Evolutionary conservation across 2,797 vertebrate species (phyloP), one percentile per base, ranked within the genome.

Genomic region (Enteromius viviparus): DNA sequence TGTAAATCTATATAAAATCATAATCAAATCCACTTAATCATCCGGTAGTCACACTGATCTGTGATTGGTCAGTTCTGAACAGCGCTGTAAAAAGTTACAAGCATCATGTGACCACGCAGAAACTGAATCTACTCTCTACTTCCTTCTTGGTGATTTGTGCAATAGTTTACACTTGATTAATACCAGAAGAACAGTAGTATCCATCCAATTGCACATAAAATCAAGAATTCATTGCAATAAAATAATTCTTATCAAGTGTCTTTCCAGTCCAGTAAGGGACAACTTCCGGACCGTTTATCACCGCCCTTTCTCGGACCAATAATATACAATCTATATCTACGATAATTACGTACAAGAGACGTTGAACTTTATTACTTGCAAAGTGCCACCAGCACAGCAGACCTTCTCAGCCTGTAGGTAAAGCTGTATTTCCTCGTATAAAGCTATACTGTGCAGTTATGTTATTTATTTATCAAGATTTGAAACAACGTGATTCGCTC

Each of bases 201-300:
- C n/a, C 6, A n/a, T 10, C 23, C 4, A 29, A 19, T 2, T 49
- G 3, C 69, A 49, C 23, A 71, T 17, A 29, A 9, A 29, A 0
- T 17, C 6, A 45, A 49, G 15, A 71, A 29, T 19, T 0, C 9
- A 9, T 10, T 3, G 21, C 21, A 71, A 26, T 2, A n/a, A 21
- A 1, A 70, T 47, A 71, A 47, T 17, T 26, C 15, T 26, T 47
- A 49, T 49, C 32, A 4, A 19, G 10, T 29, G 3, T 32, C 2
- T 53, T 53, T 14, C 15, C 29, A 51, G 17, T 34, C 9, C 71
- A 53, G 34, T 34, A 32, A 34, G 17, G 53, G 6, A 74, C 47
- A 14, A 74, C 71, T 74, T 74, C 71, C 71, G 71, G 49, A 53
- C n/a, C n/a, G 26, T 42, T 55, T 58, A 58, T 55, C 32, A 9